Evolutionary conservation across 2,888 invertebrate genomes (phyloP), one percentile per base, ranked within the genome.

Genomic region (Plebejus argus): DNA sequence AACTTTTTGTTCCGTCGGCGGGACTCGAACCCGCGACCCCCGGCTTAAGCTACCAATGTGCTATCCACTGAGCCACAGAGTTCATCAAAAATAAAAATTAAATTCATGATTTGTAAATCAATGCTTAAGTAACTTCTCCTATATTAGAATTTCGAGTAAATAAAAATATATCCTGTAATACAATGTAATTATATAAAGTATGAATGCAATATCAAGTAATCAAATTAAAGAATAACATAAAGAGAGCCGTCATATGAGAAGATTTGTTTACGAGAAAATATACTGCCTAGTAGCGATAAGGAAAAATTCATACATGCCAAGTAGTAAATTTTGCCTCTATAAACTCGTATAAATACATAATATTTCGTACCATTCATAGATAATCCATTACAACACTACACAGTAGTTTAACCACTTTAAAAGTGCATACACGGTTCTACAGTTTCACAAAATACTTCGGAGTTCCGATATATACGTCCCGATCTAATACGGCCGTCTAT

Each of bases 401-500:
- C 71, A 39, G 10, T 71, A 20, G n/a, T 71, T 71, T 39, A 4
- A 71, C n/a, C 71, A 71, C 74, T 28, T 49, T 18, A 6, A 5
- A 39, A 49, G 53, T 74, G 7, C 20, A 15, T 53, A 53, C 49
- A 74, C 45, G 8, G 6, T 15, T 12, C 1, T 28, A 28, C 28
- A 66, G 66, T 66, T 66, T 28, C 23, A 66, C 66, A 28, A 12
- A 7, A 33, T 61, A 61, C 23, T 90, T 87, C 83, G 83, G 23
- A 83, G 85, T 83, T 86, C 84, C 78, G 82, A 82, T 85, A 76
- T 12, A 53, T 72, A 1, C 72, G n/a, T 20, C 18, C 15, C 23
- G 71, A 45, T 82, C 82, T 79, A 85, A 84, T 86, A 84, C 84
- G 85, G 84, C 86, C 89, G 91, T 89, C 89, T 87, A 87, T 81